Percentiles rank a stretch among this genome's conserved stretches.
phyloP scores from a whole-genome alignment of 35 echinoderm and acorn worm genomes.

The Anneissia japonica region DNA sequence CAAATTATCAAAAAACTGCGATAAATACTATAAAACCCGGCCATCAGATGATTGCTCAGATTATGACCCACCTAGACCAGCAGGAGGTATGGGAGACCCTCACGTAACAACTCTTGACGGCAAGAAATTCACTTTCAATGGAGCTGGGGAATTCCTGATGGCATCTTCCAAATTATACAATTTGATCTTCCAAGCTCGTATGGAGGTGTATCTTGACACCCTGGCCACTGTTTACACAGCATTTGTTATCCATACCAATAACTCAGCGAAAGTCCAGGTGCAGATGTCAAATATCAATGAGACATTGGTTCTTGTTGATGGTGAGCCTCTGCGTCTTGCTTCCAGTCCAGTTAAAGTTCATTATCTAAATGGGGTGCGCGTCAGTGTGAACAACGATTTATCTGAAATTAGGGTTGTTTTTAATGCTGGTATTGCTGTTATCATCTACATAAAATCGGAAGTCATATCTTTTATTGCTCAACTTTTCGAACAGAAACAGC shows the following conservation, averaged over 20 bases:
- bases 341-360: slow-evolving; percentile 5
- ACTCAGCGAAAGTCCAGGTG: slow-evolving; percentile 25
- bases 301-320: slow-evolving; percentile 16
- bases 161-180: slow-evolving; percentile 15
- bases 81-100: slow-evolving; percentile 48
- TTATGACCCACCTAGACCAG: slow-evolving; percentile 37
- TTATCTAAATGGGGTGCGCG: slow-evolving; percentile 13
- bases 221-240: slow-evolving; percentile 41
- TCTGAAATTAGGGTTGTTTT: slow-evolving; percentile 23
- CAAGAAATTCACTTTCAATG: slow-evolving; percentile 60
- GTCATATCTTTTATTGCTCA: slow-evolving; percentile 53
- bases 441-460: slow-evolving; percentile 14
- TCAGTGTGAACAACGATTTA: slow-evolving; percentile 24
- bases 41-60: slow-evolving; percentile 38
- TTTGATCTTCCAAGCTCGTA: slow-evolving; percentile 47
- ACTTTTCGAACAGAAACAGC: no score
- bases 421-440: slow-evolving; percentile 6
- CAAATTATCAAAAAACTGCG: slow-evolving; percentile 24
- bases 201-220: slow-evolving; percentile 29
- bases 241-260: slow-evolving; percentile 33
- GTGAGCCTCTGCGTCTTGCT: slow-evolving; percentile 10
- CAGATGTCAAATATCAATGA: slow-evolving; percentile 21
- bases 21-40: slow-evolving; percentile 38
- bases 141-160: slow-evolving; percentile 58
- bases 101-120: slow-evolving; percentile 53